Base-by-base conservation (phyloP, 1,140 invertebrate species). In the Tetraneura akinire region DNA sequence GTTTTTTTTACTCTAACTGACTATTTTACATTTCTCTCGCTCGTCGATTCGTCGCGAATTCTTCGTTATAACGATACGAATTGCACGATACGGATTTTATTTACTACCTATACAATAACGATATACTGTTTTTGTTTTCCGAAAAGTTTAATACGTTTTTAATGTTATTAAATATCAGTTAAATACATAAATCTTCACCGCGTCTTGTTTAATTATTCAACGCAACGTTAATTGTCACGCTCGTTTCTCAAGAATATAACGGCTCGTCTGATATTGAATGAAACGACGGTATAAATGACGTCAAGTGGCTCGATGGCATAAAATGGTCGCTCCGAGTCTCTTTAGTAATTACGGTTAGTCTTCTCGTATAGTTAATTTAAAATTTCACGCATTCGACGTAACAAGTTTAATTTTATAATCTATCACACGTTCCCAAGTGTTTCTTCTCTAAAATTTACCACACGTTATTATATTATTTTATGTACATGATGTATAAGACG, bases 341-440 rank as follows among this genome's bases (percentile, higher is more conserved):
- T 62, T 18, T 62, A 29, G 60, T 62, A 62, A 62, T 62, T 62
- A 62, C 18, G 16, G 29, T 62, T 37, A 11, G 29, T 18, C 18
- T 62, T 32, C 60, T 16, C 26, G 60, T 18, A n/a, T n/a, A 26
- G 60, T 62, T 62, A 62, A 32, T 62, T 62, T 62, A 62, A 62
- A 62, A 62, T 62, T 62, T 62, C 29, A 32, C 29, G 26, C 60
- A 14, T 62, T 26, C 18, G 18, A 32, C 29, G 18, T 29, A 32
- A 62, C 9, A 26, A 6, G 8, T 32, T 32, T 62, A 62, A 62
- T 62, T 62, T 18, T 62, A 32, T 62, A 11, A 32, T 32, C 29
- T 32, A 4, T 4, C 3, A 37, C 32, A 37, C 8, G 8, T 37
- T 37, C 8, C 8, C 32, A 37, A 37, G 32, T 4, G 9, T 10